Base-by-base conservation (phyloP, 2,797 vertebrate species). In the Pelochelys cantorii region DNA sequence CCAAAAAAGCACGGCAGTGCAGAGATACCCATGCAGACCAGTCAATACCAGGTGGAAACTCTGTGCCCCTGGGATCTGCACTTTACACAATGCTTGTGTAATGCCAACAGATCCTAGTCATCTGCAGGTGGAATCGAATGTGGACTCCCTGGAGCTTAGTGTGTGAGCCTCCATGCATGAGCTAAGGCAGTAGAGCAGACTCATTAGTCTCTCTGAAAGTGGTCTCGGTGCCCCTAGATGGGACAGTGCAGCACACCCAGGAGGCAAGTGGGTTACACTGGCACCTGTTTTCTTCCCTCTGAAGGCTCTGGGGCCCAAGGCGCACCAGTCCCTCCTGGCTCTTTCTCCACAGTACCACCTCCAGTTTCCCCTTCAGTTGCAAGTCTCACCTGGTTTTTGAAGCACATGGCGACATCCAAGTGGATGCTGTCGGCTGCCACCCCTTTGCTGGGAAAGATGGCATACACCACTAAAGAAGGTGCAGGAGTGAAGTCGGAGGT, bases 381-480 rank as follows among this genome's bases (percentile, higher is more conserved):
- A 37, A 80, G 31, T 53, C 94, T 97, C 83, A 98, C 98, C 96
- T 97, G 87, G 77, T 97, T 98, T 84, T 96, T 95, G 86, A 98
- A 98, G 94, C 97, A 98, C 89, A 97, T 92, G 74, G 96, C 94
- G 6, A 97, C 89, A 20, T 97, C 83, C 48, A 98, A 97, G 37
- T 2, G 85, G 56, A 88, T 75, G 93, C 96, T 97, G 90, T 98
- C 97, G 4, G 97, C 97, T 84, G 96, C 83, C 17, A 98, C 80
- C 10, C 93, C 94, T 88, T 97, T 95, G 0, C 0, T 93, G 65
- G 96, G 96, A 10, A 98, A 97, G 81, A 97, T 88, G 68, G 95
- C 20, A 0, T 97, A 98, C 23, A 97, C 92, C 88, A 98, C 55
- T 25, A 97, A 90, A 59, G 96, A 97, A 54, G 97, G 97, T 2